A percentile compares a stretch with the other conserved stretches of the same genome.
Evolutionary conservation across 2,797 vertebrate genomes (phyloP).

Genomic region (Enteromius fasciolatus): DNA sequence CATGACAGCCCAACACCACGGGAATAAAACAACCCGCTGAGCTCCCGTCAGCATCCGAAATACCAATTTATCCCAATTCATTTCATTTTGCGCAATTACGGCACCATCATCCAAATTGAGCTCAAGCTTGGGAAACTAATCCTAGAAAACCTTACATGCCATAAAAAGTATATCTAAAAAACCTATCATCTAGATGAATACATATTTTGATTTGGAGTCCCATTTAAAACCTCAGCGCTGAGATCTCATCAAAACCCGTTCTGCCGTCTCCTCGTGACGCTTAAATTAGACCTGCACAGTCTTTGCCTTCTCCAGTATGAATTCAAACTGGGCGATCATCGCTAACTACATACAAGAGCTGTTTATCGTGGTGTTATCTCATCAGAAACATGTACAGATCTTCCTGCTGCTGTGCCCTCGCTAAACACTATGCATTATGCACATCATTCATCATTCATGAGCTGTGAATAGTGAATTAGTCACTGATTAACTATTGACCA

Average conservation of each 20-base stretch:
- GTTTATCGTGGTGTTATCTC: conserved; percentile 23
- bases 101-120: not conserved
- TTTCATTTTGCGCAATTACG: not conserved
- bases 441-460: conserved; percentile 53
- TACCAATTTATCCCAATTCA: not conserved
- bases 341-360: not conserved
- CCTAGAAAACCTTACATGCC: not conserved
- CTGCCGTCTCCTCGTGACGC: not conserved
- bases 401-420: conserved; percentile 12
- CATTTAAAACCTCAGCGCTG: not conserved
- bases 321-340: not conserved
- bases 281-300: not conserved
- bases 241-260: not conserved
- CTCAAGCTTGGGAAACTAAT: not conserved
- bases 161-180: not conserved
- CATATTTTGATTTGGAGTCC: not conserved
- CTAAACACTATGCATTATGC: conserved; percentile 50
- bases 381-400: conserved; percentile 33
- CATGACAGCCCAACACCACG: conserved; percentile 32
- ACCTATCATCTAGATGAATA: not conserved
- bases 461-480: conserved; percentile 54
- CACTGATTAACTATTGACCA: conserved; percentile 57
- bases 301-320: not conserved
- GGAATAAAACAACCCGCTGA: not conserved
- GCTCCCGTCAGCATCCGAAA: not conserved